Evolutionary conservation across 1,140 invertebrate genomes (phyloP), one percentile per base, ranked within the genome.

Genomic region (Ceratina calcarata): DNA sequence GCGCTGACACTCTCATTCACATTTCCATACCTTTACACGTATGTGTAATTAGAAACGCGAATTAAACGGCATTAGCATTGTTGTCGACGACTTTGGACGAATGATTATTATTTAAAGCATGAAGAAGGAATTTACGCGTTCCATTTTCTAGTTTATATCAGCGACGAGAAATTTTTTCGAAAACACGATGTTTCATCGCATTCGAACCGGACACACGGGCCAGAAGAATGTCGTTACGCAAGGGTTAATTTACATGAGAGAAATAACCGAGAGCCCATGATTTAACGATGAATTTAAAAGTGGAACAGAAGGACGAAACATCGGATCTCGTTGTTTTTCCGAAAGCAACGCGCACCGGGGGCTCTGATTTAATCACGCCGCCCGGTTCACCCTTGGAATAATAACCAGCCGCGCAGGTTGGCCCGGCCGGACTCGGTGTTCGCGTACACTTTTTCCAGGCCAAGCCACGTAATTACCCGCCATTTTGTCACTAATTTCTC

Each of bases 211-310:
- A n/a, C 49, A 51, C 15, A 22, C 20, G 22, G 12, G 18, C 3
- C 49, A 51, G 49, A 13, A 69, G 55, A 69, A 32, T 24, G 49
- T 69, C 67, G 24, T 53, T 7, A 13, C 20, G 3, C 20, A 45
- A 16, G 15, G 51, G 24, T 70, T 55, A 70, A 57, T 70, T 24
- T 32, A 6, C 24, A 2, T 7, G 51, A 4, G 22, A 57, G 22
- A 16, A 57, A n/a, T 2, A 20, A 22, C 24, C 6, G 24, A 51
- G 10, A n/a, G 18, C 12, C 16, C 15, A 55, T 37, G 67, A 70
- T 70, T 69, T 55, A 69, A 69, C 67, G 67, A 57, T n/a, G 51
- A 69, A 32, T 55, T 58, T 45, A 57, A 70, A 70, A 53, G 24
- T 45, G 51, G 15, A 16, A 3, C 51, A 57, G 10, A 45, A 45